Evolutionary conservation across 2,888 invertebrate genomes (phyloP), one percentile per base, ranked within the genome.

Genomic region (Hydroisotoma schaefferi): DNA sequence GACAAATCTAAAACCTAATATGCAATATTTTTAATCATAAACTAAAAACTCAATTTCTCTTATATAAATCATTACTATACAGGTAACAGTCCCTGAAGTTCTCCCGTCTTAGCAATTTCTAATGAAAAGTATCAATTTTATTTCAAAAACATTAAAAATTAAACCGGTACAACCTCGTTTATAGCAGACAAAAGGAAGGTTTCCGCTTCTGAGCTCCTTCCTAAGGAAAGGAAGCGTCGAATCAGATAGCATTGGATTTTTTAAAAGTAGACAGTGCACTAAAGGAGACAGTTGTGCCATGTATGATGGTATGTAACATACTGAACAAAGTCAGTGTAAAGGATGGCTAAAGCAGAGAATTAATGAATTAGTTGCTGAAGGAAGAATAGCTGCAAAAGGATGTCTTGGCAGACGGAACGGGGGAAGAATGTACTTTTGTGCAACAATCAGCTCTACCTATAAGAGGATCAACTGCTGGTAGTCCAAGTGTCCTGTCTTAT

Each of bases 361-460:
- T 12, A 25, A 46, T 23, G 46, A 18, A 20, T 22, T 23, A 46
- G 46, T 23, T 46, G 46, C 20, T 22, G 15, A 46, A 46, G 23
- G 46, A 10, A 23, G 46, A 25, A 46, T 46, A 43, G 43, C 23
- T 25, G 6, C 3, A 46, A 25, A 20, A 46, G 46, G 46, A 46
- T 46, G 46, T 46, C 23, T 25, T 20, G 20, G 46, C 6, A 20
- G 22, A 8, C 12, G 20, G 15, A 40, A 20, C 15, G 15, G n/a
- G 40, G 20, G 3, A 15, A 33, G 15, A 33, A 33, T 4, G 25
- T 23, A 25, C 25, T 6, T 46, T 23, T 46, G 23, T 46, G 53
- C 40, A 53, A 53, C 53, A 53, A 53, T 53, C 53, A 53, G 37
- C 22, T 25, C 52, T 52, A 22, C 37, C n/a, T 20, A 23, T 18